These are phyloP conservation scores for Drosophila atroscutellata DNA, from an alignment of 2,888 invertebrate species.

Conservation along the genomic window DNA sequence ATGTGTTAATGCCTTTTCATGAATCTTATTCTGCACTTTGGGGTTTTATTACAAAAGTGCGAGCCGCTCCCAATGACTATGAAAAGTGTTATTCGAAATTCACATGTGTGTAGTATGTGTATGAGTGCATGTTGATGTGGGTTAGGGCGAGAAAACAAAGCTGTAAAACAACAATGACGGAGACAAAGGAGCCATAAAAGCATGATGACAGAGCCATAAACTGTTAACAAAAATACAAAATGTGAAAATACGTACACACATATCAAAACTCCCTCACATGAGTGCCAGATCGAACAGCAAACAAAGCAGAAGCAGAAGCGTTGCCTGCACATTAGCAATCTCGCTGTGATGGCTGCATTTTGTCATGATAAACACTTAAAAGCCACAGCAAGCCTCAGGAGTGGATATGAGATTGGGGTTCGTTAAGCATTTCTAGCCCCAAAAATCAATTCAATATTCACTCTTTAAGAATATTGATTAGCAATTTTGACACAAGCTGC, in stretches of 20 bases:
- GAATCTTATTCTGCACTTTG: constrained; percentile 43
- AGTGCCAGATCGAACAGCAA: constrained; percentile 16
- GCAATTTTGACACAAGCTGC: background rate
- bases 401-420: background rate
- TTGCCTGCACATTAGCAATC: constrained; percentile 39
- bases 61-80: constrained; percentile 50
- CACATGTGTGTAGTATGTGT: constrained; percentile 3
- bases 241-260: constrained; percentile 8
- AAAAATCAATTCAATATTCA: background rate
- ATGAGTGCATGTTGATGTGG: constrained; percentile 1
- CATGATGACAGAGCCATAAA: constrained; percentile 60
- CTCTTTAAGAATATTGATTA: background rate
- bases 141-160: constrained; percentile 37
- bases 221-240: constrained; percentile 45
- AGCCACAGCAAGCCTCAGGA: background rate
- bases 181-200: constrained; percentile 60
- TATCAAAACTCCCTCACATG: constrained; percentile 1
- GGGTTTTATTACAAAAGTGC: constrained; percentile 35
- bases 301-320: constrained; percentile 12
- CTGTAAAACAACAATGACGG: constrained; percentile 53
- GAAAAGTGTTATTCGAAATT: constrained; percentile 43
- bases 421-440: background rate
- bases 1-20: constrained; percentile 53
- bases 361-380: constrained; percentile 16
- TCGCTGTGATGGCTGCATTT: constrained; percentile 25